Evolutionary conservation across 2,888 invertebrate species (phyloP), one percentile per base, ranked within the genome.

Genomic region (Camptogramma bilineatum): DNA sequence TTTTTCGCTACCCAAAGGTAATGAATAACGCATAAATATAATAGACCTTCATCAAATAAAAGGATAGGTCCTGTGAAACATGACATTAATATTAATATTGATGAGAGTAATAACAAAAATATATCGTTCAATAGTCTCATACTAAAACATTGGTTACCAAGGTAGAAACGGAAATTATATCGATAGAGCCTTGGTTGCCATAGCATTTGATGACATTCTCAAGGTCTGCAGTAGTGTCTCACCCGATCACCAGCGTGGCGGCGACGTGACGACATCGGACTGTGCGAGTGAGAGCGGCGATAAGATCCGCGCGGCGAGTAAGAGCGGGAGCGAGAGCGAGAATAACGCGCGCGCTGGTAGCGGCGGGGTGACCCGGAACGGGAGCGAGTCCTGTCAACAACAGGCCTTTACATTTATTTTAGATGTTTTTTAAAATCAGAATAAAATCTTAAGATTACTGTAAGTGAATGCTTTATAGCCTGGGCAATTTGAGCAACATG

Each of bases 201-300:
- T 39, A 13, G 28, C 28, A 28, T 28, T 28, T 28, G 28, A 28
- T 28, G 28, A 28, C 28, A 28, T 28, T 28, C 7, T 8, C 28
- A 28, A 28, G 28, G 28, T 8, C 28, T 28, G 28, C 28, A 5
- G 28, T 28, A 39, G 28, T 50, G 62, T 53, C 88, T 93, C 90
- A 95, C 95, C 87, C 97, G 93, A 82, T 96, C 97, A 70, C 97
- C 96, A 68, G 94, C 91, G 85, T 97, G 97, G 50, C 97, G 94
- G 74, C 96, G 94, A 67, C 97, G 94, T 72, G 95, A 95, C 39
- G 97, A 97, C 96, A 97, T 96, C 21, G 97, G 97, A 82, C 97
- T 97, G 81, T 96, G 95, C 66, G 96, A 95, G 87, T 95, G 95
- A 51, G 95, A 94, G 78, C 95, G 94, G 73, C 94, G 93, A 76